Evolutionary conservation across 2,113 vertebrate species (phyloP).

Genomic region (Ifrita kowaldi): DNA sequence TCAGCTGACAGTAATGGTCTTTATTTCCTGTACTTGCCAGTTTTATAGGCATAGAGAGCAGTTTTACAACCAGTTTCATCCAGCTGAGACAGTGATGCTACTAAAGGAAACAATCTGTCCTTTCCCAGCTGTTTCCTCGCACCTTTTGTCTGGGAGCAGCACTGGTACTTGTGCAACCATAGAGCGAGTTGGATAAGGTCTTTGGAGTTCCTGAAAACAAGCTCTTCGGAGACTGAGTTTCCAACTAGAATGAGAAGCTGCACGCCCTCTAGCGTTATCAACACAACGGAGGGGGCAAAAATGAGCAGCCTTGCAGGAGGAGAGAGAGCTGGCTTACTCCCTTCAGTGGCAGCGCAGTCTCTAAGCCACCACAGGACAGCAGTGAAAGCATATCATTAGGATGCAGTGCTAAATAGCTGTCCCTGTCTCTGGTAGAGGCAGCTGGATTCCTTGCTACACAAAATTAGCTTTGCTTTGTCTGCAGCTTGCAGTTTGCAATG

Average conservation of each 20-base stretch:
- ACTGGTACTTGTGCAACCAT: rapidly evolving
- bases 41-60: background rate
- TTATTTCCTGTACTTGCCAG: background rate
- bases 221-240: background rate
- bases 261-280: background rate
- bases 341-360: background rate
- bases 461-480: background rate
- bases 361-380: background rate
- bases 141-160: background rate
- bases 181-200: background rate
- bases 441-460: background rate
- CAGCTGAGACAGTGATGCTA: background rate
- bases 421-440: background rate
- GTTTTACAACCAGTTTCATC: background rate
- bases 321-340: background rate
- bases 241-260: background rate
- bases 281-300: background rate
- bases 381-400: background rate
- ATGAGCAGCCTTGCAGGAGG: background rate
- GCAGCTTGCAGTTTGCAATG: background rate
- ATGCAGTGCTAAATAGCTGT: background rate
- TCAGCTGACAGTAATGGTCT: background rate
- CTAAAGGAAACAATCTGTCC: background rate
- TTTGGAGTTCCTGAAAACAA: background rate
- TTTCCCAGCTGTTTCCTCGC: background rate